A percentile compares a stretch with the other conserved stretches of the same genome.
These are phyloP conservation scores for Neoitamus cyanurus DNA, from an alignment of 2,888 invertebrate genomes.

Conservation along the genomic window DNA sequence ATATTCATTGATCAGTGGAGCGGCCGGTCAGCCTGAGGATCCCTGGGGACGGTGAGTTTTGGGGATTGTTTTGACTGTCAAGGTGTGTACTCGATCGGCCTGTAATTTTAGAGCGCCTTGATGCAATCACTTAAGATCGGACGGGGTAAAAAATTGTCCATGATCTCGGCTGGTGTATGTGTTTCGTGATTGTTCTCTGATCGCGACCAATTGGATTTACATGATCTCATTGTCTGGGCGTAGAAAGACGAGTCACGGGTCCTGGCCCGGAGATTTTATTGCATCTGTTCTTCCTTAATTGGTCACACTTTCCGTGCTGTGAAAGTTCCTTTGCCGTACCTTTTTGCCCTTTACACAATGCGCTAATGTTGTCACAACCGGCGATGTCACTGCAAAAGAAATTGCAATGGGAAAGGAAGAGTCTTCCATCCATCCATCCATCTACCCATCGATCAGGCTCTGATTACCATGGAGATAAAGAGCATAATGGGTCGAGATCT, in stretches of 20 bases:
- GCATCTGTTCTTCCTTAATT: slow-evolving; percentile 40
- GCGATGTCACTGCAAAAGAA: slow-evolving; percentile 33
- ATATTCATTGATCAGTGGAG: slow-evolving; percentile 41
- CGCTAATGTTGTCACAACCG: slow-evolving; percentile 38
- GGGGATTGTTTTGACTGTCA: slow-evolving; percentile 38
- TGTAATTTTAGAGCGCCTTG: slow-evolving; percentile 1
- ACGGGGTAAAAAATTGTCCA: slow-evolving; percentile 23
- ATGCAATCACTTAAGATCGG: not conserved
- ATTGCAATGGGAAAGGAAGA: slow-evolving; percentile 26
- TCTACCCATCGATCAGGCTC: slow-evolving; percentile 34
- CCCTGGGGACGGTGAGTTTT: slow-evolving; percentile 7
- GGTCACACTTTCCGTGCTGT: slow-evolving; percentile 38
- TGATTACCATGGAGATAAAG: slow-evolving; percentile 41
- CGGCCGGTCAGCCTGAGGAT: not conserved
- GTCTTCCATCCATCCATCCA: not conserved
- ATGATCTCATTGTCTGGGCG: slow-evolving; percentile 25
- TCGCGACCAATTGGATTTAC: slow-evolving; percentile 26
- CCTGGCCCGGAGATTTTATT: not conserved
- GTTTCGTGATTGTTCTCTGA: slow-evolving; percentile 30
- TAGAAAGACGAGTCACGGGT: not conserved
- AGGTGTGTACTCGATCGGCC: slow-evolving; percentile 20
- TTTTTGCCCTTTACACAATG: not conserved
- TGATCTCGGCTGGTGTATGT: slow-evolving; percentile 27
- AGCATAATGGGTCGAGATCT: slow-evolving; percentile 20
- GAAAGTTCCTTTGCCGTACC: not conserved